Conservation (phyloP, 2,888 invertebrate genomes). For the Euphydryas editha region DNA sequence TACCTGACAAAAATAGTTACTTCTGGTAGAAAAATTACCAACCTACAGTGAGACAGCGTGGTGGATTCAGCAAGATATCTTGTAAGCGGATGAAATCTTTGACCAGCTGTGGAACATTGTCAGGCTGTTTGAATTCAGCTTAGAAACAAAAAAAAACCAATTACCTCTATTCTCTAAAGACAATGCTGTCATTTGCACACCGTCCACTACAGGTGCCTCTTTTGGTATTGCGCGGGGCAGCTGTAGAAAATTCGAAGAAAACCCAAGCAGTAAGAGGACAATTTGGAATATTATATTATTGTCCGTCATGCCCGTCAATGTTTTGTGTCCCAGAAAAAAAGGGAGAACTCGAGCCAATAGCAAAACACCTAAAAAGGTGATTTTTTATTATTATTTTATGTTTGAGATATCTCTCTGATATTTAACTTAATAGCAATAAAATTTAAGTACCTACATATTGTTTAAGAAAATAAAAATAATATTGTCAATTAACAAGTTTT, state of each 20-base stretch:
- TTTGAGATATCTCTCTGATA: too few species aligned
- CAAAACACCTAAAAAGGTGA: constrained; percentile 17
- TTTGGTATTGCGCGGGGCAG: constrained; percentile 33
- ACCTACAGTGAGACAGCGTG: neutral
- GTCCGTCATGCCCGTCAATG: constrained; percentile 17
- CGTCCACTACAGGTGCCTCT: constrained; percentile 25
- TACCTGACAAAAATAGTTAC: too few species aligned
- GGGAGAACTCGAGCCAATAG: constrained; percentile 24
- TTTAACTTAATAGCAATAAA: too few species aligned
- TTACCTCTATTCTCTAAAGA: constrained; percentile 33
- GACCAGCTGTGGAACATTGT: neutral
- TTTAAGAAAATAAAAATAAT: too few species aligned
- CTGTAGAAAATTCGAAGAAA: constrained; percentile 26
- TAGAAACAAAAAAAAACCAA: neutral
- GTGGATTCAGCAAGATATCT: neutral
- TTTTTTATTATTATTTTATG: neutral
- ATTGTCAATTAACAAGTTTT: too few species aligned
- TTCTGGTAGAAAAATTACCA: too few species aligned
- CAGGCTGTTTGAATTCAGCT: too few species aligned
- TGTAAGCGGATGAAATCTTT: neutral
- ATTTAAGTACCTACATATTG: too few species aligned
- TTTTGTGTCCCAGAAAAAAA: constrained; percentile 19
- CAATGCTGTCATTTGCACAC: constrained; percentile 17
- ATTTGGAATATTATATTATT: constrained; percentile 28
- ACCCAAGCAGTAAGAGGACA: constrained; percentile 15